A percentile compares a stretch with the other conserved stretches of the same genome.
Evolutionary conservation across 2,113 vertebrate species (phyloP).

Genomic region (Stercorarius parasiticus): DNA sequence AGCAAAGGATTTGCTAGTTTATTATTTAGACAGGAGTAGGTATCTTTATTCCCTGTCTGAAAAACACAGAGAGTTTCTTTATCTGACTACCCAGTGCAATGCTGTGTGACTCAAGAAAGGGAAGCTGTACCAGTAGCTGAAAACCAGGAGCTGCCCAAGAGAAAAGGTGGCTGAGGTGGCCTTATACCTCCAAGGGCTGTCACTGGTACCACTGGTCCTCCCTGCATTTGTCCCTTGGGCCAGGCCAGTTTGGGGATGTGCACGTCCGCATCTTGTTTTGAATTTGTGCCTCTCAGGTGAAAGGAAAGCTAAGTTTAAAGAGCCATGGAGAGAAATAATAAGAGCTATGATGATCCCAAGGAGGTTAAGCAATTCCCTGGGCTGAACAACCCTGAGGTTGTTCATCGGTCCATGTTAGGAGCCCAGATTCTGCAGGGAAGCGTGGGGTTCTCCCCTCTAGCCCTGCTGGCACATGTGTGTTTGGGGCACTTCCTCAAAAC

Average conservation of each 20-base stretch:
- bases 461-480: background rate
- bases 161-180: background rate
- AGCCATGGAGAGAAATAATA: background rate
- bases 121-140: background rate
- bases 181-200: background rate
- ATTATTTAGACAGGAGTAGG: background rate
- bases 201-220: background rate
- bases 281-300: background rate
- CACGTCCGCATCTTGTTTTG: background rate
- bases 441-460: fast-evolving
- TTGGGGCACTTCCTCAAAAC: background rate
- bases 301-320: background rate
- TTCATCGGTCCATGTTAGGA: fast-evolving
- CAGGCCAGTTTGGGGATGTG: too few relatives aligned
- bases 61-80: background rate
- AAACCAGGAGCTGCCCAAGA: background rate
- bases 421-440: background rate
- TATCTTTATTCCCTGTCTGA: background rate
- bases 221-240: too few relatives aligned
- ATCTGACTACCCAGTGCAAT: background rate
- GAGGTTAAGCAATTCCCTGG: background rate
- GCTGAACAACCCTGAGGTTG: background rate
- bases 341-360: background rate
- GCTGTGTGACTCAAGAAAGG: background rate
- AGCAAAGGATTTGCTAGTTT: background rate